A percentile compares a stretch with the other conserved stretches of the same genome.
Conservation (phyloP, 2,113 vertebrate species). For the Halcyon malimbica region DNA sequence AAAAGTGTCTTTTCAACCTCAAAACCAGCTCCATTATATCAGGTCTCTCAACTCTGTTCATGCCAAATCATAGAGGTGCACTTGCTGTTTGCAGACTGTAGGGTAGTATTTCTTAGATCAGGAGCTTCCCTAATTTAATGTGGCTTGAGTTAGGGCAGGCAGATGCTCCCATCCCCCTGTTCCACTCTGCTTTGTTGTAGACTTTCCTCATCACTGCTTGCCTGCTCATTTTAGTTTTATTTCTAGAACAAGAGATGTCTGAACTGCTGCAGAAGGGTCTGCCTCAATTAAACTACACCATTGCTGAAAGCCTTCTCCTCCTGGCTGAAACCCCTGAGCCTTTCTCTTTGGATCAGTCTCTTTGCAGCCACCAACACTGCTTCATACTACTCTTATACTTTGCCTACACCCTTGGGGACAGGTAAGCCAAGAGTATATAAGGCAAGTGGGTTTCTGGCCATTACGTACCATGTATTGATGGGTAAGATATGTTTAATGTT, state of each 20-base stretch:
- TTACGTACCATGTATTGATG: not conserved
- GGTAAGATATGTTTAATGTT: not conserved
- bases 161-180: not conserved
- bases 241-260: slow-evolving; percentile 77
- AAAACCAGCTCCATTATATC: not conserved
- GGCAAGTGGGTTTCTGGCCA: not conserved
- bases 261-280: slow-evolving; percentile 80
- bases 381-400: slow-evolving; percentile 83
- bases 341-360: slow-evolving; percentile 71
- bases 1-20: not conserved
- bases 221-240: slow-evolving; percentile 11
- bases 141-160: not conserved
- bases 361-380: slow-evolving; percentile 82
- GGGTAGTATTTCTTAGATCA: not conserved
- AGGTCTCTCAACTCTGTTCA: not conserved
- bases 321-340: slow-evolving; percentile 75
- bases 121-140: not conserved
- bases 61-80: not conserved
- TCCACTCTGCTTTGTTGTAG: not conserved
- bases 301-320: slow-evolving; percentile 82
- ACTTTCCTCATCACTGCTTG: not conserved
- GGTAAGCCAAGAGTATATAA: slow-evolving; percentile 71
- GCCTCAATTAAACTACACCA: slow-evolving; percentile 79
- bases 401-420: slow-evolving; percentile 83
- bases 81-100: not conserved